Percentiles rank a stretch among this genome's conserved stretches.
Evolutionary conservation across 2,113 vertebrate genomes (phyloP).

Genomic region (Corythoichthys haematopterus): DNA sequence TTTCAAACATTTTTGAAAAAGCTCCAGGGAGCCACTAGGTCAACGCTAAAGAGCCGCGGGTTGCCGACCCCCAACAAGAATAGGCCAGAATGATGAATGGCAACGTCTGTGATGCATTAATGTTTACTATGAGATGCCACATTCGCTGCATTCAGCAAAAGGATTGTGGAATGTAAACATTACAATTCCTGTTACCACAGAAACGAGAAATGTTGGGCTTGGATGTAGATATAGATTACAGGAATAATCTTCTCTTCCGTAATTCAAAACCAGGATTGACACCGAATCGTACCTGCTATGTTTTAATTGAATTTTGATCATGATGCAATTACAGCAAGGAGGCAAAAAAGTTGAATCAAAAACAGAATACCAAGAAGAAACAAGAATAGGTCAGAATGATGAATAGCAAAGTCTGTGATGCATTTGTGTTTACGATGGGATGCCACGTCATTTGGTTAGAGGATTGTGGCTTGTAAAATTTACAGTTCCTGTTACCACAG

Average conservation of each 20-base stretch:
- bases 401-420: slow-evolving; percentile 46
- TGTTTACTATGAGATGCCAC: slow-evolving; percentile 65
- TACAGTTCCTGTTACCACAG: slow-evolving; percentile 57
- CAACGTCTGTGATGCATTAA: slow-evolving; percentile 55
- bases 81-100: slow-evolving; percentile 12
- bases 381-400: slow-evolving; percentile 6
- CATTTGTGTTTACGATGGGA: slow-evolving; percentile 66
- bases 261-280: not conserved
- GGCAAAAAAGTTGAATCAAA: slow-evolving; percentile 1
- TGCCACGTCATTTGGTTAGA: slow-evolving; percentile 40
- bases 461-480: slow-evolving; percentile 47
- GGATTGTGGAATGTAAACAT: slow-evolving; percentile 48
- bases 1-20: too few species aligned
- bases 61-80: not conserved
- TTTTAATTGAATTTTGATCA: not conserved
- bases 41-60: too few species aligned
- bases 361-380: slow-evolving; percentile 14
- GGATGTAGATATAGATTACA: slow-evolving; percentile 17
- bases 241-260: too few species aligned
- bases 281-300: not conserved
- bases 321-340: slow-evolving; percentile 15
- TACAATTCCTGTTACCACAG: slow-evolving; percentile 57
- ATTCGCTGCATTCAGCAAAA: slow-evolving; percentile 22
- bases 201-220: slow-evolving; percentile 69
- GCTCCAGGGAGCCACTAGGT: too few species aligned